A percentile compares a stretch with the other conserved stretches of the same genome.
Conservation (phyloP, 2,113 vertebrate genomes). For the Glaucidium brasilianum region DNA sequence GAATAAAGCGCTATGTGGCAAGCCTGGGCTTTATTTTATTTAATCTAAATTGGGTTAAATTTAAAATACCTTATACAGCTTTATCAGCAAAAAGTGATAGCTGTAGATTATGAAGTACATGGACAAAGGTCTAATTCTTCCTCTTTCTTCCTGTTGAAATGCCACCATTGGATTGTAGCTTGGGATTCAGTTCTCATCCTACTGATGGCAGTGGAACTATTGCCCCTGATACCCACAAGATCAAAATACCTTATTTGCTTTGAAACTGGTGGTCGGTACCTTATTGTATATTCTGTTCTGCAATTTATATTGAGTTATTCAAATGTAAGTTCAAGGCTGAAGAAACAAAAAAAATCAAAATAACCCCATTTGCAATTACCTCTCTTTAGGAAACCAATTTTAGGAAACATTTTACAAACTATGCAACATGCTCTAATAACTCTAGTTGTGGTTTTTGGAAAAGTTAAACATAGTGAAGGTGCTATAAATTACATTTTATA, state of each 20-base stretch:
- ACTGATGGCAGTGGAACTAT: background rate
- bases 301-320: background rate
- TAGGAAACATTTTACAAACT: background rate
- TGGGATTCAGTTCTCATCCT: background rate
- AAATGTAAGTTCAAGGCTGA: background rate
- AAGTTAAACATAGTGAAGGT: background rate
- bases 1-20: background rate
- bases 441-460: background rate
- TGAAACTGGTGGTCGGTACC: background rate
- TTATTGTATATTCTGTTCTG: background rate
- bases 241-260: background rate
- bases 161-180: background rate
- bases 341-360: background rate
- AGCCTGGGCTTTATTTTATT: background rate
- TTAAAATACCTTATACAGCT: background rate
- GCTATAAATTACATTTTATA: background rate
- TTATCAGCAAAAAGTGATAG: background rate
- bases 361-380: background rate
- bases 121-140: background rate
- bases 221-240: background rate
- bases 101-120: background rate
- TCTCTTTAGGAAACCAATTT: background rate
- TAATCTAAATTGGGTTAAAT: background rate
- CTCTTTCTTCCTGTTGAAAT: background rate
- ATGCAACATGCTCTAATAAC: background rate